Conservation (phyloP, 2,113 vertebrate species). For the Oreochromis spilurus region DNA sequence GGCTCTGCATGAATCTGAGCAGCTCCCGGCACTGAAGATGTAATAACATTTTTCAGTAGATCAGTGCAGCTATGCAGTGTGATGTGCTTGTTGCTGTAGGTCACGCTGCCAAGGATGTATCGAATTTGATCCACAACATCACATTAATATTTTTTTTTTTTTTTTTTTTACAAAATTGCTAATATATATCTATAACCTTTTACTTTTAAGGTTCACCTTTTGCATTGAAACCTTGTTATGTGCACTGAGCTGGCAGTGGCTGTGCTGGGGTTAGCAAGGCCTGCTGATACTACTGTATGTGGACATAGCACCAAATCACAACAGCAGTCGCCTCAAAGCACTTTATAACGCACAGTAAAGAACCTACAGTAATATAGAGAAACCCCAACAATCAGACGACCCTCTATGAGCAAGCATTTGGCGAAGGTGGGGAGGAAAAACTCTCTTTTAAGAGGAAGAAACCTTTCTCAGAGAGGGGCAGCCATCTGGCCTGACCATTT, state of each 20-base stretch:
- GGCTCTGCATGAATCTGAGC: not conserved
- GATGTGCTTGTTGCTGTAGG: not conserved
- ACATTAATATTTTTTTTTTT: not conserved
- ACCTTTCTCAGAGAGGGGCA: not conserved
- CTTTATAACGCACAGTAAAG: not conserved
- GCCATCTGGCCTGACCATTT: not conserved
- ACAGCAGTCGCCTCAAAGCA: not conserved
- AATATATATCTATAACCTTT: not conserved
- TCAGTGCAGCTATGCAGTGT: not conserved
- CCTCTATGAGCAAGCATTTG: not conserved
- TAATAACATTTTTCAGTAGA: constrained; percentile 25
- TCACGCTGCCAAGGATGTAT: not conserved
- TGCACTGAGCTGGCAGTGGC: not conserved
- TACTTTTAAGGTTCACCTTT: not conserved
- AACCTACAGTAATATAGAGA: not conserved
- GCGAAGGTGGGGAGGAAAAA: not conserved
- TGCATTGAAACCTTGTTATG: not conserved
- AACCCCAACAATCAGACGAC: not conserved
- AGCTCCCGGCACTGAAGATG: constrained; percentile 22
- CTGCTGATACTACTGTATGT: not conserved
- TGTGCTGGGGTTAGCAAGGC: not conserved
- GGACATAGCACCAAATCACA: not conserved
- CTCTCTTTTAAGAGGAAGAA: not conserved
- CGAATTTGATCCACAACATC: constrained; percentile 3
- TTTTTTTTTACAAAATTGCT: not conserved